Conservation (phyloP, 2,888 invertebrate genomes). For the Apotomis betuletana region DNA sequence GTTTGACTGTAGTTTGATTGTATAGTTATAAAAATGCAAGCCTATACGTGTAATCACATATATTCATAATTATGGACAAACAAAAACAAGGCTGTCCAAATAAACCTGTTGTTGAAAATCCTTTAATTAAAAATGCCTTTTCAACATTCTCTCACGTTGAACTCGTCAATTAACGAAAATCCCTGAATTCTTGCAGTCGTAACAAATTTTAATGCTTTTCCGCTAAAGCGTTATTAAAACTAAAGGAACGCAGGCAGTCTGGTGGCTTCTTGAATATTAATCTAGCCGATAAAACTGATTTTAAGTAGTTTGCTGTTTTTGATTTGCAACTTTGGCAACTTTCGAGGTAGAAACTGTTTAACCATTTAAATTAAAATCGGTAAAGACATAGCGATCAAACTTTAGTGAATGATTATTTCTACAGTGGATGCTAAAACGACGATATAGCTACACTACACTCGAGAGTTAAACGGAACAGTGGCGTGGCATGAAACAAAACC, state of each 20-base stretch:
- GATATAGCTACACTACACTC: no score
- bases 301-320: neutral
- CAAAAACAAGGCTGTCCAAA: neutral
- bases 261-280: conserved; percentile 22
- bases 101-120: neutral
- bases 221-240: conserved; percentile 26
- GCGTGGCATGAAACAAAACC: no score
- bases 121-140: conserved; percentile 25
- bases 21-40: no score
- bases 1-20: no score
- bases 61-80: no score
- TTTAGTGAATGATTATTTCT: neutral
- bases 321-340: neutral
- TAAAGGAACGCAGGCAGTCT: conserved; percentile 1
- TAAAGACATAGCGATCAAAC: neutral
- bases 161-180: conserved; percentile 14
- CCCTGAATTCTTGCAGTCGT: conserved; percentile 19
- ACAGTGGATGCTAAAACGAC: no score
- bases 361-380: neutral
- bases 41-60: no score
- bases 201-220: conserved; percentile 24
- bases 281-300: conserved; percentile 11
- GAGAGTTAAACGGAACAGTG: no score
- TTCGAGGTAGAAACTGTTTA: neutral
- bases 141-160: conserved; percentile 8